Evolutionary conservation across 2,888 invertebrate species (phyloP).

Genomic region (Drosophila histrio): DNA sequence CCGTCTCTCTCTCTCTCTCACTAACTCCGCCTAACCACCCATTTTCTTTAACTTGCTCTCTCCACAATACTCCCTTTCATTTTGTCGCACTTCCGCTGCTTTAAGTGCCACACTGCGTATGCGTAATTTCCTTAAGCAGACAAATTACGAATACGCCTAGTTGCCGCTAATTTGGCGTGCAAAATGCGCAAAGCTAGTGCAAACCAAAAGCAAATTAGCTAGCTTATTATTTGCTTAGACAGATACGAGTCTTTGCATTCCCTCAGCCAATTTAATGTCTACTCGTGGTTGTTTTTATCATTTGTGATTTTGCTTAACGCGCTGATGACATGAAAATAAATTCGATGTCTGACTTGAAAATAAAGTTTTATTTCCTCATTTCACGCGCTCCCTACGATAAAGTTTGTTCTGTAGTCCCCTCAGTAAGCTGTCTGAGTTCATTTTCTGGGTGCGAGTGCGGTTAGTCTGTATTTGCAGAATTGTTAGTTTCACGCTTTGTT

Average conservation of each 20-base stretch:
- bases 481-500: constrained; percentile 66
- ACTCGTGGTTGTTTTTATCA: constrained; percentile 2
- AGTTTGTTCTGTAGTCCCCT: constrained; percentile 16
- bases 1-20: neutral
- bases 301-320: constrained; percentile 34
- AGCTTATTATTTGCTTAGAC: constrained; percentile 60
- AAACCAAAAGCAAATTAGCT: constrained; percentile 53
- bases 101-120: constrained; percentile 52
- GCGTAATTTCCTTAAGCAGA: constrained; percentile 43
- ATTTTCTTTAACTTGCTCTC: neutral
- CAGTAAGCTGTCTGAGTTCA: neutral
- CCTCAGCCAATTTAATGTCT: neutral
- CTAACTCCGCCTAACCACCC: neutral
- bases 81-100: constrained; percentile 30
- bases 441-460: constrained; percentile 41
- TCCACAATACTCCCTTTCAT: neutral
- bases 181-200: constrained; percentile 28
- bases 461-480: constrained; percentile 74
- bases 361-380: constrained; percentile 67
- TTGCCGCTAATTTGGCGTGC: constrained; percentile 24
- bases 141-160: constrained; percentile 57
- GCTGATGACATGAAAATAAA: constrained; percentile 71
- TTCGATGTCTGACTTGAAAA: constrained; percentile 75
- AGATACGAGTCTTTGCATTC: constrained; percentile 37
- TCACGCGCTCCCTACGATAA: constrained; percentile 27